These are phyloP conservation scores for Mesoligia furuncula DNA, from an alignment of 2,888 invertebrate species.

Conservation along the genomic window DNA sequence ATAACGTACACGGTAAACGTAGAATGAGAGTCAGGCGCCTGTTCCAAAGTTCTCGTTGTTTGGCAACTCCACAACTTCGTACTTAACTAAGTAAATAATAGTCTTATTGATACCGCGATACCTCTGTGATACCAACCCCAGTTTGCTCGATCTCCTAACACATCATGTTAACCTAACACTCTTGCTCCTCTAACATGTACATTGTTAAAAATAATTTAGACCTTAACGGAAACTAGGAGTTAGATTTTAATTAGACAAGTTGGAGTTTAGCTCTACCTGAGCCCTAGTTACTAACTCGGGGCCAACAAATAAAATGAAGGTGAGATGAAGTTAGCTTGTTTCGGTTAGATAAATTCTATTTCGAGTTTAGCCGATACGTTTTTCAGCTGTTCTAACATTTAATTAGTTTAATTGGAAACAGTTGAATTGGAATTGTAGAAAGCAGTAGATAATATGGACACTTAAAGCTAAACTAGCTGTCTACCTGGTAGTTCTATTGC, in stretches of 20 bases:
- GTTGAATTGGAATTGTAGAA: constrained; percentile 1
- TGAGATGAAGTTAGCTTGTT: constrained; percentile 47
- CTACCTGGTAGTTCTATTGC: constrained; percentile 19
- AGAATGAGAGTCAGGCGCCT: constrained; percentile 61
- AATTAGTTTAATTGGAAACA: constrained; percentile 21
- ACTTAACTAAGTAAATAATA: constrained; percentile 67
- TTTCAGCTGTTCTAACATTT: constrained; percentile 29
- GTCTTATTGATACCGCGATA: constrained; percentile 63
- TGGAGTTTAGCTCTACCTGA: constrained; percentile 47
- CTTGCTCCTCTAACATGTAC: constrained; percentile 9
- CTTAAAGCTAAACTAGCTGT: neutral
- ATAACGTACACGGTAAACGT: constrained; percentile 51
- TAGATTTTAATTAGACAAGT: constrained; percentile 67
- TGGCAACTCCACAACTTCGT: constrained; percentile 71
- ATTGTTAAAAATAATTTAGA: constrained; percentile 54
- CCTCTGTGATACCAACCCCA: constrained; percentile 27
- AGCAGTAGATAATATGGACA: neutral
- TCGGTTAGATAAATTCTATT: constrained; percentile 43
- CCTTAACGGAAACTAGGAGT: constrained; percentile 27
- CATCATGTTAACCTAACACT: too few species aligned
- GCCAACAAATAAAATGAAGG: constrained; percentile 51
- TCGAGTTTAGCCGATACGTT: constrained; percentile 34
- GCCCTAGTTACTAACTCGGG: constrained; percentile 48
- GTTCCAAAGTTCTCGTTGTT: constrained; percentile 68
- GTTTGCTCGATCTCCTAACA: neutral